Percentiles rank a stretch among this genome's conserved stretches.
Conservation (phyloP, 2,797 vertebrate species). For the Buphagus erythrorhynchus region DNA sequence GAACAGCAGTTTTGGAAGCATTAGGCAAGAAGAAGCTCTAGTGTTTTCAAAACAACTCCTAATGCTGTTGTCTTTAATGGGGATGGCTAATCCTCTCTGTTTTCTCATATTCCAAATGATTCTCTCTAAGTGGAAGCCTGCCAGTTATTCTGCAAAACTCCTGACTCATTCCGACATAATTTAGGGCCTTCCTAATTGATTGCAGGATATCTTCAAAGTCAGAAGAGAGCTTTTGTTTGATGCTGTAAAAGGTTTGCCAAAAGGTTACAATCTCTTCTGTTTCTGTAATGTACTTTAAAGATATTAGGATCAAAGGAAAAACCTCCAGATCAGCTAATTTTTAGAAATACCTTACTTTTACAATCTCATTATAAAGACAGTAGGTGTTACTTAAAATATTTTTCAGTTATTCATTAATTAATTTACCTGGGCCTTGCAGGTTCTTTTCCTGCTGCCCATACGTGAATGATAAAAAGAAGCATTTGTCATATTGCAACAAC, state of each 20-base stretch:
- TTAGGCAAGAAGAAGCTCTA: background rate
- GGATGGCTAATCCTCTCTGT: slow-evolving; percentile 4
- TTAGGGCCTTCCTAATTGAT: slow-evolving; percentile 38
- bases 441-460: background rate
- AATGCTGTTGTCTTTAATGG: slow-evolving; percentile 39
- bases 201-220: slow-evolving; percentile 42
- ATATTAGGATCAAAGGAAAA: background rate
- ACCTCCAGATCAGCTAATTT: background rate
- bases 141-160: slow-evolving; percentile 51
- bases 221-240: background rate
- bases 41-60: slow-evolving; percentile 46
- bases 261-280: background rate
- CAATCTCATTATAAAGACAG: background rate
- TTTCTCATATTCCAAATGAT: slow-evolving; percentile 9
- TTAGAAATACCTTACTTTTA: background rate
- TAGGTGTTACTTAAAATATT: background rate
- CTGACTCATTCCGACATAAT: slow-evolving; percentile 29
- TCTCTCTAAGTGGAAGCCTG: slow-evolving; percentile 11
- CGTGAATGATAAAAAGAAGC: background rate
- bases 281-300: background rate
- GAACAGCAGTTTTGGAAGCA: slow-evolving; percentile 43
- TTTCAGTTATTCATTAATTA: background rate
- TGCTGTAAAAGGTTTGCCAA: slow-evolving; percentile 26
- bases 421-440: background rate
- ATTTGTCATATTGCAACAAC: background rate